Base-by-base conservation (phyloP, 2,797 vertebrate genomes). In the Rallus crepitans region DNA sequence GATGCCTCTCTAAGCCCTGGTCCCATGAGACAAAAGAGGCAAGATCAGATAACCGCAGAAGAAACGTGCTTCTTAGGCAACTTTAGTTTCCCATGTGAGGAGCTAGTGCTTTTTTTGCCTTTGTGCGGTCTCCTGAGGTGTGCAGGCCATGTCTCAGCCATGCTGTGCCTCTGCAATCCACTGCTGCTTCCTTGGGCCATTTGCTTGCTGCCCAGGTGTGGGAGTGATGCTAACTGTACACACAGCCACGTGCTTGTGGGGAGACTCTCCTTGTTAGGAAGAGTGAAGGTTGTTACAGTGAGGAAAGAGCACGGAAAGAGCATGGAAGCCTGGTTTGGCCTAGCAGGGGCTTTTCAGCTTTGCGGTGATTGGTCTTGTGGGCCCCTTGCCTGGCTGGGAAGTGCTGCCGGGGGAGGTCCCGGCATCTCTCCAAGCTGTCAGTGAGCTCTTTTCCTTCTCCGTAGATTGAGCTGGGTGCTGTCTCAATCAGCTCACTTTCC, bases 41-140 rank as follows among this genome's bases (percentile, higher is more conserved):
- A 96, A 97, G 98, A 98, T 98, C 96, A 98, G 95, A 98, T 97
- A 97, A 95, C 93, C 52, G 11, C 17, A 25, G 93, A 97, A 97
- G 87, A 86, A 81, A 30, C 15, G 6, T 97, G 97, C 98, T 98
- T 98, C 98, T 13, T 94, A 97, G 98, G 97, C 96, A 98, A 97
- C 97, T 97, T 97, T 72, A 94, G 89, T 90, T 98, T 97, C 97
- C 94, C 84, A 60, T 96, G 89, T 97, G 94, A 98, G 90, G 97
- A 98, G 97, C 57, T 92, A 86, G 82, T 4, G 42, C 18, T 45
- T 92, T 92, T 83, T 70, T 93, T 65, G 35, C 14, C 25, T 78
- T 48, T 10, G 6, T 53, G 59, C 31, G 16, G 28, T 84, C 63
- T 80, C 45, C 28, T 10, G 50, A 65, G 12, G 27, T 19, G 21